These are phyloP conservation scores for Hyppa rectilinea DNA, from an alignment of 2,888 invertebrate species.

Conservation along the genomic window DNA sequence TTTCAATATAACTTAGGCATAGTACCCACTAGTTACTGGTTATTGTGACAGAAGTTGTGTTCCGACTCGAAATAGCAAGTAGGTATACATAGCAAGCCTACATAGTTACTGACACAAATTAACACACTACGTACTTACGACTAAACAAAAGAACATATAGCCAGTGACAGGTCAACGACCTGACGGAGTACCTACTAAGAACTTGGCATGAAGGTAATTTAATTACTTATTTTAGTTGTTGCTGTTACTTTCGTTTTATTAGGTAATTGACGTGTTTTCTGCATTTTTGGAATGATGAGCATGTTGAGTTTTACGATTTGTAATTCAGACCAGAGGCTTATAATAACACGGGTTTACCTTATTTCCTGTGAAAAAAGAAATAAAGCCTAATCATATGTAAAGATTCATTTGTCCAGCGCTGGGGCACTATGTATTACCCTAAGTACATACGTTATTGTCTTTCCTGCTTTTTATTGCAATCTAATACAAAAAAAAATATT, in stretches of 20 bases:
- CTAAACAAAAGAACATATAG: slow-evolving; percentile 58
- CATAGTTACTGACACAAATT: slow-evolving; percentile 66
- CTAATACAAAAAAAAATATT: neutral
- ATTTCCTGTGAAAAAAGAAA: neutral
- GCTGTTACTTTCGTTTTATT: slow-evolving; percentile 9
- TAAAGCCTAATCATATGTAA: neutral
- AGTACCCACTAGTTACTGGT: slow-evolving; percentile 42
- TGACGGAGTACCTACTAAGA: slow-evolving; percentile 37
- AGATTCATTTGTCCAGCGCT: neutral
- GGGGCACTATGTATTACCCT: neutral
- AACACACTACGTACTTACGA: slow-evolving; percentile 42
- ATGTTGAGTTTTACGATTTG: neutral
- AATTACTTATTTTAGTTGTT: neutral
- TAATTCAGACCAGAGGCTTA: neutral
- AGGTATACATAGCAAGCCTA: slow-evolving; percentile 54
- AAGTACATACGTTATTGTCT: neutral
- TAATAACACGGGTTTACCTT: neutral
- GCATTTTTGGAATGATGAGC: neutral
- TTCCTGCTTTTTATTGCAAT: neutral
- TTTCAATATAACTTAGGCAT: slow-evolving; percentile 38
- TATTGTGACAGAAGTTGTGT: slow-evolving; percentile 58
- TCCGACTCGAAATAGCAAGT: slow-evolving; percentile 53
- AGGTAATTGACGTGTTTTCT: neutral
- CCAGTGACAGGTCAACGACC: slow-evolving; percentile 59
- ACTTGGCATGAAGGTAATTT: slow-evolving; percentile 24